Percentiles rank a stretch among this genome's conserved stretches.
Conservation (phyloP, 2,888 invertebrate genomes). For the Phortica okadai region DNA sequence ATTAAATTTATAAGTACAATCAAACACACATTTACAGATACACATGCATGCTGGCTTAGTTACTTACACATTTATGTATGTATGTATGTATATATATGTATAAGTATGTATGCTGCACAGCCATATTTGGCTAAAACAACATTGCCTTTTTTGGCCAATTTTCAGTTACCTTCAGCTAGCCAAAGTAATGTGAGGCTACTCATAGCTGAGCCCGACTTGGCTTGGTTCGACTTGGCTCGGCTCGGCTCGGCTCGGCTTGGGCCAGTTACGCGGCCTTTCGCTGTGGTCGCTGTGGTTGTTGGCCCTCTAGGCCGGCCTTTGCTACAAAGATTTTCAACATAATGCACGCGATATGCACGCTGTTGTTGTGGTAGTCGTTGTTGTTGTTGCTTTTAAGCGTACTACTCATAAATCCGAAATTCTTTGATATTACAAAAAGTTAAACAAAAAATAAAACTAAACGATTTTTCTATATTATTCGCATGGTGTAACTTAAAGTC, state of each 20-base stretch:
- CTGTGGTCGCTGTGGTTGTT: background rate
- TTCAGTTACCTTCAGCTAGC: constrained; percentile 24
- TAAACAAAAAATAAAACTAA: background rate
- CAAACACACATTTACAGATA: background rate
- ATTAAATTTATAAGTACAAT: constrained; percentile 1
- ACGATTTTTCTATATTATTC: constrained; percentile 15
- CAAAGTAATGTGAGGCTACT: background rate
- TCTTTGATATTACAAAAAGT: background rate
- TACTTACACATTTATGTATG: background rate
- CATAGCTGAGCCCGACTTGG: background rate
- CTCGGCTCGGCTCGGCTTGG: background rate
- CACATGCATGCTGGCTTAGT: background rate
- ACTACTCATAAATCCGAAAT: background rate
- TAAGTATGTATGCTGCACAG: background rate
- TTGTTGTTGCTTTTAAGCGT: background rate
- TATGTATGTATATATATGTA: no score
- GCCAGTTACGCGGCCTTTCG: background rate
- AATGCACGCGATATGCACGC: background rate
- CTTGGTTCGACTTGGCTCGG: background rate
- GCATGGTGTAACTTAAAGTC: constrained; percentile 58
- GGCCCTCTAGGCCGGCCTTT: background rate
- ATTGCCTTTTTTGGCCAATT: constrained; percentile 62
- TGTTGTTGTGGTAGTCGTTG: background rate
- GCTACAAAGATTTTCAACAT: background rate
- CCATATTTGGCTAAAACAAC: constrained; percentile 69